Conservation (phyloP, 2,888 invertebrate genomes). For the Crepidodera aurea region DNA sequence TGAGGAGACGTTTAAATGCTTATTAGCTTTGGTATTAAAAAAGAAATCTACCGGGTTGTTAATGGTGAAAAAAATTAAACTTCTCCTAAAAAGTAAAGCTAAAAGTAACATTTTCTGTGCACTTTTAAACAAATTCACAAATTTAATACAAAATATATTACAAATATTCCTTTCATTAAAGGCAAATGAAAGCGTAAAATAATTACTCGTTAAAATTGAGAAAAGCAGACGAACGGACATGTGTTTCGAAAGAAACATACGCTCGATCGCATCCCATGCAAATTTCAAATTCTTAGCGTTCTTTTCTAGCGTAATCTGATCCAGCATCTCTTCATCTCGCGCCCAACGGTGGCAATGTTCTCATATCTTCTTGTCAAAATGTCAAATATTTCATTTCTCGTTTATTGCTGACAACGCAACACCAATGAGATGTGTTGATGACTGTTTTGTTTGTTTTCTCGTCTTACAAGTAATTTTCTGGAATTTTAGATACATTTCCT, state of each 20-base stretch:
- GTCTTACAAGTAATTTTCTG: background rate
- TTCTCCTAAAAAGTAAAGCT: too few species aligned
- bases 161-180: too few species aligned
- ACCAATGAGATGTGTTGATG: background rate
- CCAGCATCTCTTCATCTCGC: conserved; percentile 2
- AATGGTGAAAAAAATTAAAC: too few species aligned
- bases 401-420: conserved; percentile 19
- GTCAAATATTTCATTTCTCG: conserved; percentile 39
- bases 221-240: conserved; percentile 43
- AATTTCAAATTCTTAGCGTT: conserved; percentile 41
- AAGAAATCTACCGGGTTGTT: too few species aligned
- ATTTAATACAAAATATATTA: too few species aligned
- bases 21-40: too few species aligned
- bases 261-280: conserved; percentile 40
- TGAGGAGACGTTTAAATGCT: too few species aligned
- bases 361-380: conserved; percentile 24
- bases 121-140: too few species aligned
- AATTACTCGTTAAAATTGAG: conserved; percentile 46
- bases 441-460: background rate
- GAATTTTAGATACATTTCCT: background rate
- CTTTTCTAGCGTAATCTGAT: conserved; percentile 39
- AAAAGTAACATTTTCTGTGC: too few species aligned
- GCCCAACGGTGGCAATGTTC: conserved; percentile 28
- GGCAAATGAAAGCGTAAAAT: background rate
- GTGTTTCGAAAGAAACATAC: conserved; percentile 36